Conservation (phyloP, 2,113 vertebrate species). For the Pelecanus crispus region DNA sequence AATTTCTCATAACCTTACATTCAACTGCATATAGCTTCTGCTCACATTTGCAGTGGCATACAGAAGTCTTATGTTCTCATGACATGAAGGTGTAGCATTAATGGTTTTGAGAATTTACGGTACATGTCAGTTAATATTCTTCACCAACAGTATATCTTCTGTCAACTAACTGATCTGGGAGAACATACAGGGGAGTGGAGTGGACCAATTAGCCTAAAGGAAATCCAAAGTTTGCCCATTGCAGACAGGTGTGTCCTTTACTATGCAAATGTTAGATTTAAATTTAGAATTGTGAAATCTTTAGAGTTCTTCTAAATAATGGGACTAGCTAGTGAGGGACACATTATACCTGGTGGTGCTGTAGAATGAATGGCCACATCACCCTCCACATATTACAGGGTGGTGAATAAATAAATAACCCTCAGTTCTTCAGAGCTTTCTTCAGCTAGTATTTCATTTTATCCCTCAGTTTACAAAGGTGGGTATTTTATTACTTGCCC, state of each 20-base stretch:
- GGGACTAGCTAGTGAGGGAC: not conserved
- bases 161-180: not conserved
- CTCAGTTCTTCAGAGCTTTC: not conserved
- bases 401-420: not conserved
- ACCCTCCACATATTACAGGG: not conserved
- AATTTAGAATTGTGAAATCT: not conserved
- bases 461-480: not conserved
- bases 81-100: not conserved
- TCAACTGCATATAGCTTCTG: not conserved
- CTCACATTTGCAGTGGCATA: not conserved
- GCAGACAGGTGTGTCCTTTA: not conserved
- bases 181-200: not conserved
- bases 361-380: not conserved
- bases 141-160: not conserved
- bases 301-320: not conserved
- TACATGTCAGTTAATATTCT: not conserved
- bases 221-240: not conserved
- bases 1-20: not conserved
- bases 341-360: not conserved
- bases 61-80: not conserved
- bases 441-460: not conserved
- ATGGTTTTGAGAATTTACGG: not conserved
- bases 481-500: not conserved
- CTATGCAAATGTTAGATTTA: not conserved
- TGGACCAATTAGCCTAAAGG: not conserved